Conservation (phyloP, 2,888 invertebrate species). For the Scaptomyza tumidula region DNA sequence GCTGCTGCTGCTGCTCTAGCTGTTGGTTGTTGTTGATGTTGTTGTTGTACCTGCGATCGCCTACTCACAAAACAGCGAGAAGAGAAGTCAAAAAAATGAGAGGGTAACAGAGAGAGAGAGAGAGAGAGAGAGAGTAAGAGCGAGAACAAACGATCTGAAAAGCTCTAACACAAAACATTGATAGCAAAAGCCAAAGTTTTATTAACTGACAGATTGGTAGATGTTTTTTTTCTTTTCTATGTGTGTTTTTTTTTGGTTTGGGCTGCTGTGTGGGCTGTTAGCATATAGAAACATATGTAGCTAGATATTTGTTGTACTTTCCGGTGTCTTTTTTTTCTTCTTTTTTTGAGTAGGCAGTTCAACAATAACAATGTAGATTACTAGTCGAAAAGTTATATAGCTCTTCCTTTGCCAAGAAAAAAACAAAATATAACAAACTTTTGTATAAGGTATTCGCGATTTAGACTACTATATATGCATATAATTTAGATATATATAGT, state of each 20-base stretch:
- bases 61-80: constrained; percentile 34
- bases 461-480: constrained; percentile 7
- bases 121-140: background rate
- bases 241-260: constrained; percentile 19
- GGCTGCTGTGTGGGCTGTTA: constrained; percentile 52
- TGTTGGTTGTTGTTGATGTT: constrained; percentile 27
- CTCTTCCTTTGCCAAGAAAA: background rate
- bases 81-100: background rate
- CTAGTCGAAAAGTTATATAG: constrained; percentile 23
- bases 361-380: constrained; percentile 43
- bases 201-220: constrained; percentile 43
- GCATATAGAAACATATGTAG: constrained; percentile 31
- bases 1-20: constrained; percentile 1
- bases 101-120: background rate
- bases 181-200: constrained; percentile 43
- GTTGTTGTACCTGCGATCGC: constrained; percentile 37
- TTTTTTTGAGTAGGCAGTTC: constrained; percentile 41
- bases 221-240: constrained; percentile 1
- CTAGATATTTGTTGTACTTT: background rate
- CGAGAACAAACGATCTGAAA: constrained; percentile 10
- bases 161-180: constrained; percentile 26
- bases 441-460: constrained; percentile 20
- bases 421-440: background rate
- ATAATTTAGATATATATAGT: constrained; percentile 22
- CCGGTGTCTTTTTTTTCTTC: background rate